Conservation (phyloP, 2,113 vertebrate species). For the Lagopus muta region DNA sequence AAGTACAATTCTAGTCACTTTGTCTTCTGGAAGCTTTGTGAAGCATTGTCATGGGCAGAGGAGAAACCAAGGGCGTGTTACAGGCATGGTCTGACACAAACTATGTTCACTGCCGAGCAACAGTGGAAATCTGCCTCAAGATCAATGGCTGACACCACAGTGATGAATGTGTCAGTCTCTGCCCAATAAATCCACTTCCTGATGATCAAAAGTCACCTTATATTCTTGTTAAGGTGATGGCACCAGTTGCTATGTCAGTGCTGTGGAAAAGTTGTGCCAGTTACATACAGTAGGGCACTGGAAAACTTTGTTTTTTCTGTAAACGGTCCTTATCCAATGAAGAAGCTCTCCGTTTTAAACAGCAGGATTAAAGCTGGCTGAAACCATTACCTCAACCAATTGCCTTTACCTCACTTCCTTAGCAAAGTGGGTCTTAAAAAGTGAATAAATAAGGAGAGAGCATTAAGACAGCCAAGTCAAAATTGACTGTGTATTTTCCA, state of each 20-base stretch:
- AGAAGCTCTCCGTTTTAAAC: not conserved
- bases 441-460: not conserved
- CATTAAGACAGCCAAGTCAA: not conserved
- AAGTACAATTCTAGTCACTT: not conserved
- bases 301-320: not conserved
- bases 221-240: not conserved
- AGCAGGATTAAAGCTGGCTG: not conserved
- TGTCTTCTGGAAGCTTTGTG: not conserved
- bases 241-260: not conserved
- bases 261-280: not conserved
- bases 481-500: not conserved
- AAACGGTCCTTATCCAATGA: not conserved
- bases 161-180: not conserved
- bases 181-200: conserved; percentile 7
- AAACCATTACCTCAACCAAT: not conserved
- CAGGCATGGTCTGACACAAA: not conserved
- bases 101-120: not conserved
- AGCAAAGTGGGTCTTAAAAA: not conserved
- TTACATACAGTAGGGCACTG: not conserved
- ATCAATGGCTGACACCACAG: not conserved
- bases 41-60: not conserved
- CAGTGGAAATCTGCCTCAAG: not conserved
- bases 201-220: not conserved
- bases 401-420: not conserved
- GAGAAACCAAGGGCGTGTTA: not conserved